Evolutionary conservation across 2,888 invertebrate genomes (phyloP).

Genomic region (Cyrtodaria siliqua): DNA sequence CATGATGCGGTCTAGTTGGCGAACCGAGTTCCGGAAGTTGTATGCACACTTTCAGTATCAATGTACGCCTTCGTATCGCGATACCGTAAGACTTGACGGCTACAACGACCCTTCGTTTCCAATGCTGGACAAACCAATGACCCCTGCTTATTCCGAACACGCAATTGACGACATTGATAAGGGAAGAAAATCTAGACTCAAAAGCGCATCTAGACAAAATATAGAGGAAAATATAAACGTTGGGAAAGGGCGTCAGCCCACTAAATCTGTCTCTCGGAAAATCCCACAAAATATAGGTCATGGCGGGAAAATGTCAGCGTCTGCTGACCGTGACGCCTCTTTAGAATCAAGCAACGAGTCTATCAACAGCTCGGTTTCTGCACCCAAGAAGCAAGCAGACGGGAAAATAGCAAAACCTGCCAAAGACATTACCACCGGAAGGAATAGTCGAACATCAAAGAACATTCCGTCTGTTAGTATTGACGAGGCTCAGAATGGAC

Average conservation of each 20-base stretch:
- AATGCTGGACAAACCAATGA: constrained; percentile 52
- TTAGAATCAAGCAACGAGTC: constrained; percentile 73
- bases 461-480: constrained; percentile 49
- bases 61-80: constrained; percentile 77
- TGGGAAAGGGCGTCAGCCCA: constrained; percentile 34
- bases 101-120: constrained; percentile 36
- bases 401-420: constrained; percentile 45
- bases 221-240: constrained; percentile 49
- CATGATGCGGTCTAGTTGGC: constrained; percentile 64
- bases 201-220: constrained; percentile 61
- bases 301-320: constrained; percentile 53
- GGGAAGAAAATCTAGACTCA: constrained; percentile 38
- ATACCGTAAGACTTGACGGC: constrained; percentile 44
- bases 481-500: constrained; percentile 21
- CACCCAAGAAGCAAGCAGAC: constrained; percentile 64
- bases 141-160: constrained; percentile 66
- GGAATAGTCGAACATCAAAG: constrained; percentile 59
- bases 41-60: constrained; percentile 78
- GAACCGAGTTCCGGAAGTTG: constrained; percentile 72
- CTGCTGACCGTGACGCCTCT: constrained; percentile 65
- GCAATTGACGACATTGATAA: constrained; percentile 60
- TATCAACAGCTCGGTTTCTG: constrained; percentile 68
- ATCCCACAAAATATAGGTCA: constrained; percentile 52
- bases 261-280: constrained; percentile 58
- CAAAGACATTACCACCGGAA: constrained; percentile 36